Evolutionary conservation across 2,113 vertebrate species (phyloP).

Genomic region (Dunckerocampus dactyliophorus): DNA sequence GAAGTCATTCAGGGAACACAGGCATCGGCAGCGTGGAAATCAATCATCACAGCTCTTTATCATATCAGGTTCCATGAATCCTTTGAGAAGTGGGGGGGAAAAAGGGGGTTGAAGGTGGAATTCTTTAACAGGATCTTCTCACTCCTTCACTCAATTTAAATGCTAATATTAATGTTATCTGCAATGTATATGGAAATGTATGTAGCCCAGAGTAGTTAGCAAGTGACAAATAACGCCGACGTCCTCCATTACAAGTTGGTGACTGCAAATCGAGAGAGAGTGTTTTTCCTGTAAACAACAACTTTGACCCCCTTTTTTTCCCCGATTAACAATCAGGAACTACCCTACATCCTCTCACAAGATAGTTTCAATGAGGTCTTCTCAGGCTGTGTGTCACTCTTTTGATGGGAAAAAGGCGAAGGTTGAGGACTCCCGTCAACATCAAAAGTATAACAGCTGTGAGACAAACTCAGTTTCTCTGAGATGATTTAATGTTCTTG

Average conservation of each 20-base stretch:
- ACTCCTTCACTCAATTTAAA: conserved; percentile 43
- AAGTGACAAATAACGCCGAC: conserved; percentile 24
- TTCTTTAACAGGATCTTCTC: not conserved
- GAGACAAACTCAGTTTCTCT: too few relatives aligned
- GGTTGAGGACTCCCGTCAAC: too few relatives aligned
- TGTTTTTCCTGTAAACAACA: conserved; percentile 51
- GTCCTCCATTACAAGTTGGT: conserved; percentile 2
- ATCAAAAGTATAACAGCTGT: too few relatives aligned
- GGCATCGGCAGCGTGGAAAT: conserved; percentile 36
- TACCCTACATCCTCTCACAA: too few relatives aligned
- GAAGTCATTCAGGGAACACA: conserved; percentile 26
- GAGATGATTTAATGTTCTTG: too few relatives aligned
- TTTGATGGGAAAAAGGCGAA: too few relatives aligned
- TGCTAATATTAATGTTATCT: conserved; percentile 49
- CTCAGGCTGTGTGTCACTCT: too few relatives aligned
- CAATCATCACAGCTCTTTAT: conserved; percentile 52
- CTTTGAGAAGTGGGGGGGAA: conserved; percentile 4
- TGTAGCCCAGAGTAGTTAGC: conserved; percentile 19
- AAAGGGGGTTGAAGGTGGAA: not conserved
- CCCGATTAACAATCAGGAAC: conserved; percentile 38
- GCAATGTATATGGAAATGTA: conserved; percentile 19
- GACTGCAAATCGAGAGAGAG: conserved; percentile 13
- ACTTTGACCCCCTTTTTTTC: conserved; percentile 43
- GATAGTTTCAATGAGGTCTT: too few relatives aligned
- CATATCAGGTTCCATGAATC: conserved; percentile 35